These are phyloP conservation scores for Drosophila elegans DNA, from an alignment of 1,140 invertebrate species.

Conservation along the genomic window DNA sequence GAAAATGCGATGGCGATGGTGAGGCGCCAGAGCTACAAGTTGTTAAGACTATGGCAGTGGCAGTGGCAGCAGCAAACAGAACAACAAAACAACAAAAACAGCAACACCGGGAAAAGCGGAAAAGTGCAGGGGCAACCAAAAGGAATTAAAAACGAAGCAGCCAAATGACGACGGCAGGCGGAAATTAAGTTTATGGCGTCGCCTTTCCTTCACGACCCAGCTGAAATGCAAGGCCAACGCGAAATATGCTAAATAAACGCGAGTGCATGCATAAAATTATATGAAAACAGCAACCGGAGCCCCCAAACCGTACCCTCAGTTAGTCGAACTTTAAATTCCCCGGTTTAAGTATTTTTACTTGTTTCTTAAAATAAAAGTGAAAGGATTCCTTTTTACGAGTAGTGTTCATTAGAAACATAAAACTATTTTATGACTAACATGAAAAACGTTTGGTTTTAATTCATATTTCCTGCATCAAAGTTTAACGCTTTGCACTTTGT, in stretches of 20 bases:
- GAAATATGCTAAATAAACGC: constrained; percentile 81
- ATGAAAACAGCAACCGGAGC: constrained; percentile 8
- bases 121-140: constrained; percentile 32
- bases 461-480: too few relatives aligned
- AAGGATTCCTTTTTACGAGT: not conserved
- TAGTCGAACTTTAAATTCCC: constrained; percentile 1
- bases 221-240: constrained; percentile 59
- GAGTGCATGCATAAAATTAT: constrained; percentile 54
- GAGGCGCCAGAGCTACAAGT: constrained; percentile 57
- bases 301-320: constrained; percentile 7
- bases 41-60: constrained; percentile 47
- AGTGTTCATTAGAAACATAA: not conserved
- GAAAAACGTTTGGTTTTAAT: not conserved
- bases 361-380: constrained; percentile 6
- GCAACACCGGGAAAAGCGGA: constrained; percentile 22
- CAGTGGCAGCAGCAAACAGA: constrained; percentile 9
- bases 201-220: constrained; percentile 31
- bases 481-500: too few relatives aligned
- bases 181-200: constrained; percentile 78
- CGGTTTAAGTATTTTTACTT: not conserved
- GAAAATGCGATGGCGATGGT: constrained; percentile 50
- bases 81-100: constrained; percentile 26
- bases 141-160: constrained; percentile 74
- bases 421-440: constrained; percentile 7
- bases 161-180: constrained; percentile 38